Base-by-base conservation (phyloP, 2,113 vertebrate genomes). In the Oreochromis niloticus region DNA sequence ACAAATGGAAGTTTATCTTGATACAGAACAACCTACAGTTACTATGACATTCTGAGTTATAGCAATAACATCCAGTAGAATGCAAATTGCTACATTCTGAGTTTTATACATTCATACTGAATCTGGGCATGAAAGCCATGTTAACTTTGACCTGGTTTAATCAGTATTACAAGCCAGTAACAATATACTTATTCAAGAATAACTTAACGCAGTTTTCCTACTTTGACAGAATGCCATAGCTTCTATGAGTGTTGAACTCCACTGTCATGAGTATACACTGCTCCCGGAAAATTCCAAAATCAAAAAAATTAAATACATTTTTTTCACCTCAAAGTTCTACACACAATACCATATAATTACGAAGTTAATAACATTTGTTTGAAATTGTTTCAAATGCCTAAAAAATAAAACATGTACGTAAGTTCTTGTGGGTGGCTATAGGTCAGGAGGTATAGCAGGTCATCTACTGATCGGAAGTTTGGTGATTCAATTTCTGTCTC, bases 231-330 rank as follows among this genome's bases (percentile, higher is more conserved):
- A 66, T 66, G 2, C 34, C 34, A 1, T 39, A 19, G 39, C 4
- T 12, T 66, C 34, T 22, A 39, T 66, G 61, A 66, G 34, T 66
- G 4, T 39, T 19, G 34, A 66, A 66, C 34, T 39, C 34, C 61
- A 39, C 6, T 68, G 19, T 39, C 61, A 66, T 66, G 34, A 66
- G 61, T 66, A 12, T 7, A 66, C 61, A n/a, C 10, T 66, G 34
- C 10, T n/a, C 61, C 32, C 1, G 4, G 61, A 66, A 66, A 66
- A 66, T 66, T 66, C 34, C 34, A 39, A 66, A 66, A 66, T 39
- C 7, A 39, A n/a, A 63, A n/a, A n/a, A 66, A n/a, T 5, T 0
- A 0, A 39, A 39, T 39, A 0, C 0, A 4, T 66, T n/a, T 66
- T 12, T 63, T 63, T 63, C 59, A 63, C 59, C 59, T n/a, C 17